Evolutionary conservation across 2,888 invertebrate genomes (phyloP), one percentile per base, ranked within the genome.

Genomic region (Autographa pulchrina): DNA sequence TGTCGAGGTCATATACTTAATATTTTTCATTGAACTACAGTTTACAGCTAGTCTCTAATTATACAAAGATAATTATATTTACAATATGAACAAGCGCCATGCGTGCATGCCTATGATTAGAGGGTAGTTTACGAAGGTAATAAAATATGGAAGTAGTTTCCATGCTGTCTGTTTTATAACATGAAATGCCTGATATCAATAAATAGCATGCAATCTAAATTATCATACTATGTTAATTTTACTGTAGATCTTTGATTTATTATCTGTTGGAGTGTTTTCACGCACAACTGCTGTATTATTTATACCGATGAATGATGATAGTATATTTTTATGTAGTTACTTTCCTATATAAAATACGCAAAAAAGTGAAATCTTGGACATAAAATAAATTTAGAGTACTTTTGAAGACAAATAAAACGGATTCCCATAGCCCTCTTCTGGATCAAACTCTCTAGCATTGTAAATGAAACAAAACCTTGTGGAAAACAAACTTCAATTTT

Each of bases 111-210:
- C 58, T 48, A 65, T 77, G 25, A 77, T 73, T 73, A 41, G 8
- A 18, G 20, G 52, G 20, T 32, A 38, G 31, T 38, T 62, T 60
- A 68, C 16, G 2, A 38, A 6, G 43, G 11, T 35, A 65, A 63
- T 71, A 73, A 75, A 80, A 61, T 54, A 75, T 68, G 25, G 41
- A 38, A 68, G 31, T 63, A 65, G 31, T 65, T 65, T 79, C 60
- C 68, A 71, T 67, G 68, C 32, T 56, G 68, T 70, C 32, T 43
- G 61, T 80, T 75, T 75, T 65, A 38, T 32, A 67, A 41, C n/a
- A 59, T 59, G 63, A 65, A 75, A 63, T 70, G 54, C 32, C 25
- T 56, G 11, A 13, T 56, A 56, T 56, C 8, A 18, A 56, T 16
- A 32, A 70, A 68, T 31, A 25, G 31, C 73, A 78, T 71, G 61